Evolutionary conservation across 2,113 vertebrate species (phyloP), one percentile per base, ranked within the genome.

Genomic region (Hystrix brachyura): DNA sequence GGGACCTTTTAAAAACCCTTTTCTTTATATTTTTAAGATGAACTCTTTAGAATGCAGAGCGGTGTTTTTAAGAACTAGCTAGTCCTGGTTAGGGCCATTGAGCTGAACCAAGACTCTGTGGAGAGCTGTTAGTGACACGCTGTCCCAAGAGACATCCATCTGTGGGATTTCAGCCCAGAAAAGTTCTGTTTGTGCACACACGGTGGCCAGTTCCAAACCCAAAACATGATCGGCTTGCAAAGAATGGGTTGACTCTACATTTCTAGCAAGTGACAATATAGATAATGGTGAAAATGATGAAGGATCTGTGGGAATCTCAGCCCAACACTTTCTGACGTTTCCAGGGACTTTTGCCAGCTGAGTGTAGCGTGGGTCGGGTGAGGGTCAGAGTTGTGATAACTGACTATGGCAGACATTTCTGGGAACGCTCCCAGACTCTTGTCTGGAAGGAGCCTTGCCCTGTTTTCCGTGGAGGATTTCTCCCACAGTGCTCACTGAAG

Each of bases 381-480:
- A 48, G 46, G 65, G 19, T 55, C 84, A 48, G 43, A 67, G 34
- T 27, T 65, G 2, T 76, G 27, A 25, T 38, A 71, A 19, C 10
- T 46, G 65, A 84, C 21, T 21, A 74, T 12, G 34, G 76, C 25
- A 59, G 51, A 43, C 53, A 13, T 69, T 67, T 97, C 60, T 59
- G 38, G 86, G 95, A 96, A 97, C n/a, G 79, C 71, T 38, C 51
- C 5, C 1, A 29, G 67, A 74, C 87, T 87, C 88, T 93, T 96
- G 96, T 95, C 87, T 90, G 95, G 46, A 19, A 92, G 55, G 65
- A 94, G 51, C n/a, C 0, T 0, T 43, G 15, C 94, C 96, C 96
- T 98, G 97, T 8, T 98, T 98, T 98, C 3, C 7, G 97, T 98
- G 72, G 97, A 94, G 43, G 88, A 64, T 87, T 94, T 95, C 93